These are phyloP conservation scores for Mallotus villosus DNA, from an alignment of 2,797 vertebrate genomes.

Conservation along the genomic window DNA sequence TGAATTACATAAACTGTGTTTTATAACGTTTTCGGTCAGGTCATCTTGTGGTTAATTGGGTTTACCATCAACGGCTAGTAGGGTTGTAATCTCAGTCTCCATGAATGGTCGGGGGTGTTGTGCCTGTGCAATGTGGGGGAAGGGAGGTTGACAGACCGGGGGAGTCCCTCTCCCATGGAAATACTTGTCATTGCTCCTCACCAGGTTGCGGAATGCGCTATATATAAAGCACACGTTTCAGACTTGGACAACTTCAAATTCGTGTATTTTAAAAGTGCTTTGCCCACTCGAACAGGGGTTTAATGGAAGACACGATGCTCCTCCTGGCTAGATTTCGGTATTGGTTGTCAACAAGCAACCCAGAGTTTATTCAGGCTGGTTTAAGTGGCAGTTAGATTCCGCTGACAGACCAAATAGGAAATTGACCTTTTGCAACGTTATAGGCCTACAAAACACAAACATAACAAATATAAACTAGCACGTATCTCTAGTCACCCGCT, in stretches of 20 bases:
- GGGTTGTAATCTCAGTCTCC: slow-evolving; percentile 18
- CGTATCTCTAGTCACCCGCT: too few species aligned
- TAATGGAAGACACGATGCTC: background rate
- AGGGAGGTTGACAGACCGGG: slow-evolving; percentile 45
- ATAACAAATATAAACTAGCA: too few species aligned
- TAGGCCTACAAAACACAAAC: too few species aligned
- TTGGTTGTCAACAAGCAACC: background rate
- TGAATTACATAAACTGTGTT: background rate
- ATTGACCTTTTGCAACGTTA: background rate
- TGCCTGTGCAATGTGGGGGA: slow-evolving; percentile 52
- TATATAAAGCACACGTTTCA: background rate
- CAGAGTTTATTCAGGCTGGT: background rate
- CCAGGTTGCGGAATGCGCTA: background rate
- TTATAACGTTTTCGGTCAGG: too few species aligned
- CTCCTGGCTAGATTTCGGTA: background rate
- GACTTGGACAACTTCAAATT: background rate
- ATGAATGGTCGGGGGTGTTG: slow-evolving; percentile 32
- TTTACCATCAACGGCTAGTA: slow-evolving; percentile 17
- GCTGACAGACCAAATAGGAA: background rate
- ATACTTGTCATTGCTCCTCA: slow-evolving; percentile 56
- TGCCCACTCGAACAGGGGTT: background rate
- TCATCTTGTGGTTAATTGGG: slow-evolving; percentile 1
- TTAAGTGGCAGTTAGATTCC: background rate
- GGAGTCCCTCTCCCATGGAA: slow-evolving; percentile 47
- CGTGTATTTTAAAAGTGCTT: too few species aligned